A percentile compares a stretch with the other conserved stretches of the same genome.
Evolutionary conservation across 1,140 invertebrate species (phyloP).

Genomic region (Brachionus plicatilis): DNA sequence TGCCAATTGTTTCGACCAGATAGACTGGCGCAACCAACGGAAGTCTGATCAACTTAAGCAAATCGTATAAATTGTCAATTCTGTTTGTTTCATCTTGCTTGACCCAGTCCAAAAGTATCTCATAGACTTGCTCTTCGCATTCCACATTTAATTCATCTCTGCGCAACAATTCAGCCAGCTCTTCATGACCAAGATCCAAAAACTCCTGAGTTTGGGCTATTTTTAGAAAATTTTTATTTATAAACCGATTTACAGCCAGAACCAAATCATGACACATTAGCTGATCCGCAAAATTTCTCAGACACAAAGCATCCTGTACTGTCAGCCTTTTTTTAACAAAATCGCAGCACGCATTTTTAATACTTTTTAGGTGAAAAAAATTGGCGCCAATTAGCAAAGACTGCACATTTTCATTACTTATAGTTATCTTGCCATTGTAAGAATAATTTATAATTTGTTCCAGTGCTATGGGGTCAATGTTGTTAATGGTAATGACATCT

Average conservation of each 20-base stretch:
- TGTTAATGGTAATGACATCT: slow-evolving; percentile 73
- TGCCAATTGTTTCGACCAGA: slow-evolving; percentile 72
- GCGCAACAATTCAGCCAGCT: slow-evolving; percentile 68
- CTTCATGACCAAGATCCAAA: slow-evolving; percentile 62
- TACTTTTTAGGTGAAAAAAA: slow-evolving; percentile 73
- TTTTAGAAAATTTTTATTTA: slow-evolving; percentile 75
- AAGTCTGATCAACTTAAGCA: slow-evolving; percentile 70
- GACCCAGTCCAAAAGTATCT: slow-evolving; percentile 75
- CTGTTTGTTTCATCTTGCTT: slow-evolving; percentile 64
- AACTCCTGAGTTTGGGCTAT: slow-evolving; percentile 74
- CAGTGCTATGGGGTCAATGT: slow-evolving; percentile 71
- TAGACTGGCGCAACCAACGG: slow-evolving; percentile 76
- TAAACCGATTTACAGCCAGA: slow-evolving; percentile 71
- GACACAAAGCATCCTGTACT: slow-evolving; percentile 76
- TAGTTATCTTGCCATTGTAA: slow-evolving; percentile 72
- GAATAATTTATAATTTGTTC: slow-evolving; percentile 80
- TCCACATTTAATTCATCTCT: slow-evolving; percentile 73
- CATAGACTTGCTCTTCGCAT: slow-evolving; percentile 69
- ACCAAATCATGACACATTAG: slow-evolving; percentile 68
- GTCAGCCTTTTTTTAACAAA: slow-evolving; percentile 68
- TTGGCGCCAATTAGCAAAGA: slow-evolving; percentile 78
- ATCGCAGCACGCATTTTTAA: slow-evolving; percentile 75
- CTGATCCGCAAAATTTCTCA: slow-evolving; percentile 74
- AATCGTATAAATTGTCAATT: slow-evolving; percentile 63
- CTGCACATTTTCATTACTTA: slow-evolving; percentile 76